Percentiles rank a stretch among this genome's conserved stretches.
phyloP scores from a whole-genome alignment of 1,140 invertebrate species.

The Ips typographus region DNA sequence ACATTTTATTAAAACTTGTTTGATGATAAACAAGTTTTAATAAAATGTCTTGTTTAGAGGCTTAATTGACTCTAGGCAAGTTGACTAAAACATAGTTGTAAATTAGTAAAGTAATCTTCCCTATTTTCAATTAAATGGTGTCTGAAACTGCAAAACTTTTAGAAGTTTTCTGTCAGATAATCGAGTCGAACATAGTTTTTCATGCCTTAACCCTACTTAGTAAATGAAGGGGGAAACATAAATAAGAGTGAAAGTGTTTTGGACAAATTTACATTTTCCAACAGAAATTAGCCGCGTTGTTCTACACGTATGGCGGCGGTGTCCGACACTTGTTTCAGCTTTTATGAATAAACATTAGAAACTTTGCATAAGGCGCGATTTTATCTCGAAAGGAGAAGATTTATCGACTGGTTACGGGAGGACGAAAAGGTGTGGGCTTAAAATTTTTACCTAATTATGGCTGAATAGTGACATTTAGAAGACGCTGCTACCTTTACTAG shows the following conservation, averaged over 20 bases:
- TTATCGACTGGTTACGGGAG: conserved; percentile 8
- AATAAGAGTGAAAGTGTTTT: conserved; percentile 23
- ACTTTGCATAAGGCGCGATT: conserved; percentile 24
- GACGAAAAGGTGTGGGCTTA: conserved; percentile 13
- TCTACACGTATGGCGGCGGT: conserved; percentile 25
- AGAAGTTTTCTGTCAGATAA: too few species aligned
- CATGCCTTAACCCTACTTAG: neutral
- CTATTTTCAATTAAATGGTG: too few species aligned
- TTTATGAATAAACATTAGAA: conserved; percentile 27
- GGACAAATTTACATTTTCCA: conserved; percentile 22
- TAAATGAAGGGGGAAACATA: neutral
- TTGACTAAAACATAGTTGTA: too few species aligned
- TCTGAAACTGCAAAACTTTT: too few species aligned
- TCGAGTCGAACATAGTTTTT: neutral
- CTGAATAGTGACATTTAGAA: neutral
- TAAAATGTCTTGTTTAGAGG: too few species aligned
- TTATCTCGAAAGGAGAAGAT: conserved; percentile 11
- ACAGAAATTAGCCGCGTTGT: conserved; percentile 20
- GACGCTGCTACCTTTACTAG: neutral
- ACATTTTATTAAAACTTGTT: too few species aligned
- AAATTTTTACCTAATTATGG: neutral
- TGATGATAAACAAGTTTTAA: too few species aligned
- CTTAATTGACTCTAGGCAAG: too few species aligned
- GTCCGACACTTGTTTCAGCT: conserved; percentile 23
- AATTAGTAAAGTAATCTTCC: too few species aligned